Base-by-base conservation (phyloP, 2,888 invertebrate species). In the Idaea dimidiata region DNA sequence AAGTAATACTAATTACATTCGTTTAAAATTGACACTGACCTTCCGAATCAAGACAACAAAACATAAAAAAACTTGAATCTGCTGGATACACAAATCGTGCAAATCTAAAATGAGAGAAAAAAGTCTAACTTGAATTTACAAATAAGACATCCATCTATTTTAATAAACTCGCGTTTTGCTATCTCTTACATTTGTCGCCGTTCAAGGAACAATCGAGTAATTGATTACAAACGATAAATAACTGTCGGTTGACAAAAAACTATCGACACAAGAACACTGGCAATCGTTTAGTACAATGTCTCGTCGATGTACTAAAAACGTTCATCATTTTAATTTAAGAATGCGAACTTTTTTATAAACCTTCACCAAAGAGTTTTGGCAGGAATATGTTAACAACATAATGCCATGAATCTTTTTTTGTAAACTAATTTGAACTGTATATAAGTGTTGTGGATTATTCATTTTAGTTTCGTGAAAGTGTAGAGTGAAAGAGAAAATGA, bases 21-120 rank as follows among this genome's bases (percentile, higher is more conserved):
- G 24, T 24, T 24, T 24, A n/a, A n/a, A n/a, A n/a, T n/a, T n/a
- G n/a, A 57, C n/a, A 31, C 16, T 31, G 59, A 65, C 58, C 32
- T 58, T 6, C 14, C 7, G 33, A 43, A 43, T 14, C 8, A 43
- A 43, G 8, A 43, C 43, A 1, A 33, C 33, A 7, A 33, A 33
- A 33, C 8, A 43, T 10, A 43, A 43, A 8, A 43, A 43, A 43
- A 43, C 43, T 8, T 5, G 14, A 7, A 16, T 62, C 60, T 55
- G 61, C 43, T 43, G 14, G 8, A 43, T 43, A 7, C 43, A 8
- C 43, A 43, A 43, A 43, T 43, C 43, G 10, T 1, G 14, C 8
- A 43, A 7, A 10, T 3, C 43, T 14, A 43, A 43, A 43, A 43
- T 43, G 14, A 32, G 7, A 6, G 10, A 8, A 7, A 43, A 43